These are phyloP conservation scores for Drosophila bipectinata DNA, from an alignment of 1,140 invertebrate genomes.

Conservation along the genomic window DNA sequence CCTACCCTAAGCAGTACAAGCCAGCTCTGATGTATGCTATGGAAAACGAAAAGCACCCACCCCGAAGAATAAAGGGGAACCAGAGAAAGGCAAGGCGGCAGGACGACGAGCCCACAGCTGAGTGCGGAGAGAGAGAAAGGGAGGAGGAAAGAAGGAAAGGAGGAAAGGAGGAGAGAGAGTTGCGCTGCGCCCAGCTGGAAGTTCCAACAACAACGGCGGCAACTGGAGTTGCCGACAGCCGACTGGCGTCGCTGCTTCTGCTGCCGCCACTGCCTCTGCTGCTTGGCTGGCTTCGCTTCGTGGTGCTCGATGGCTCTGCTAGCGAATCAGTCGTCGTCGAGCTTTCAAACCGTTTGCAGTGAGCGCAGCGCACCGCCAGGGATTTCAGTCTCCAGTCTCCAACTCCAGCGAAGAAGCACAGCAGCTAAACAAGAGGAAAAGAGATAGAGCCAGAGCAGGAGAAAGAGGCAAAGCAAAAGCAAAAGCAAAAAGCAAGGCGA, in stretches of 20 bases:
- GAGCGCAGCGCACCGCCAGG: conserved; percentile 53
- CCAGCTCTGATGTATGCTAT: not conserved
- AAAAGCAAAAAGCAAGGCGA: conserved; percentile 19
- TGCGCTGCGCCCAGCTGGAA: conserved; percentile 52
- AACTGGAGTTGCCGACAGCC: conserved; percentile 58
- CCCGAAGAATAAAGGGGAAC: not conserved
- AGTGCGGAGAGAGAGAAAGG: conserved; percentile 11
- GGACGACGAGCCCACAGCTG: conserved; percentile 60
- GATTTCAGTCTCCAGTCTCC: conserved; percentile 28
- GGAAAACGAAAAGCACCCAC: not conserved
- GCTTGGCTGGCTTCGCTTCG: conserved; percentile 48
- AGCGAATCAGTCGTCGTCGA: conserved; percentile 82
- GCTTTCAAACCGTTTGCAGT: conserved; percentile 83
- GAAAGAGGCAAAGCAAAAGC: not conserved
- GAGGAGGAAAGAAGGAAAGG: conserved; percentile 1
- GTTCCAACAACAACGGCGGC: conserved; percentile 21
- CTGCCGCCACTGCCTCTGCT: conserved; percentile 1
- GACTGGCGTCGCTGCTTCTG: conserved; percentile 38
- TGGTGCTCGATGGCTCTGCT: conserved; percentile 66
- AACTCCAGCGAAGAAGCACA: conserved; percentile 45
- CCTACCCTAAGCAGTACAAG: not conserved
- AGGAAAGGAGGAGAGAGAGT: conserved; percentile 13
- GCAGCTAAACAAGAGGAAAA: conserved; percentile 27
- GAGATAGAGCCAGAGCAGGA: conserved; percentile 13
- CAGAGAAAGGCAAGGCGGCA: conserved; percentile 10